Evolutionary conservation across 2,888 invertebrate genomes (phyloP).

Genomic region (Micropterix aruncella): DNA sequence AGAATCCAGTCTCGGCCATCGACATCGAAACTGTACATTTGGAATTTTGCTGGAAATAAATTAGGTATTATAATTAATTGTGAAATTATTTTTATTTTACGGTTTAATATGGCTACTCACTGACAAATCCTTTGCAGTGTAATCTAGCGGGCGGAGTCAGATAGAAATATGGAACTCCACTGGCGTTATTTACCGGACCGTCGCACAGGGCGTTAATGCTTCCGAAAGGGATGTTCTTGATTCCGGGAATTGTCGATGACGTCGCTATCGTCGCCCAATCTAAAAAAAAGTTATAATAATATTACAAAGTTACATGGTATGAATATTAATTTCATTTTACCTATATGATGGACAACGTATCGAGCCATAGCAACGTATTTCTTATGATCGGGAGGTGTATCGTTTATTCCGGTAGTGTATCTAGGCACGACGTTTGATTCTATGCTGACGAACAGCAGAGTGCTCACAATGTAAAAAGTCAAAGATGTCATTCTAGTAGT

Average conservation of each 20-base stretch:
- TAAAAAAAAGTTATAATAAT: constrained; percentile 23
- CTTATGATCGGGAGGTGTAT: constrained; percentile 43
- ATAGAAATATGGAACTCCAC: constrained; percentile 61
- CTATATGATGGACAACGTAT: constrained; percentile 55
- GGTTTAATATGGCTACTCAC: too few relatives aligned
- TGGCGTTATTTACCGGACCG: constrained; percentile 49
- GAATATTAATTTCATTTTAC: too few relatives aligned
- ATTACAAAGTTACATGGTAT: constrained; percentile 1
- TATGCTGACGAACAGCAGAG: too few relatives aligned
- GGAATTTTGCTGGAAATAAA: constrained; percentile 42
- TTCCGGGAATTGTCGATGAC: constrained; percentile 43
- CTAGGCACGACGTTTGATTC: too few relatives aligned
- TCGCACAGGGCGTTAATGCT: constrained; percentile 59
- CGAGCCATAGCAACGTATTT: constrained; percentile 53
- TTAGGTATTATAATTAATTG: too few relatives aligned
- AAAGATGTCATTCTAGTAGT: too few relatives aligned
- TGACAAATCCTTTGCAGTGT: constrained; percentile 48
- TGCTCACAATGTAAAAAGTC: too few relatives aligned
- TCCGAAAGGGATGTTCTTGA: constrained; percentile 50
- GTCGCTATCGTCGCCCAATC: constrained; percentile 63
- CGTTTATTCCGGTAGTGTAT: too few relatives aligned
- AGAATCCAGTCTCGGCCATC: constrained; percentile 54
- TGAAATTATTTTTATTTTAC: too few relatives aligned
- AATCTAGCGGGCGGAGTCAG: constrained; percentile 58
- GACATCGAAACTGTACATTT: constrained; percentile 54